These are phyloP conservation scores for Emydocephalus ijimae DNA, from an alignment of 2,113 vertebrate genomes.

Conservation along the genomic window DNA sequence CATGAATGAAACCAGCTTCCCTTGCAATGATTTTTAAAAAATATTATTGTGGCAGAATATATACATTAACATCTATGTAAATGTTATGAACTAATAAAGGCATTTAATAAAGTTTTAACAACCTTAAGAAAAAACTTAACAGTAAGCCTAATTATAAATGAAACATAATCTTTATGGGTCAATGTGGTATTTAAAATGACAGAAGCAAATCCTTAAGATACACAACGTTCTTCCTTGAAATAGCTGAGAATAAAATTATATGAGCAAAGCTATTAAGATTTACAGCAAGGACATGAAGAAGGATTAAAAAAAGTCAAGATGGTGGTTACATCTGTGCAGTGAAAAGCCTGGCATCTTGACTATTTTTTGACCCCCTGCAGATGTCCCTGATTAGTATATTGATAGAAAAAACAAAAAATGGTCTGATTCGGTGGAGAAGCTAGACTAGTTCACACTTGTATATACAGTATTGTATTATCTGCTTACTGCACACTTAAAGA, in stretches of 20 bases:
- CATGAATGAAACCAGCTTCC: neutral
- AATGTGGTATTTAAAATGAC: neutral
- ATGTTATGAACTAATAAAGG: no score
- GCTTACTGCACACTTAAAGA: neutral
- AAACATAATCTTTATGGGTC: neutral
- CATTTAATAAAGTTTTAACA: no score
- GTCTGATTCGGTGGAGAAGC: neutral
- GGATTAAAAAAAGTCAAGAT: neutral
- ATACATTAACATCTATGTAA: no score
- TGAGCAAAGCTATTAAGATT: neutral
- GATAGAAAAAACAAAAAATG: neutral
- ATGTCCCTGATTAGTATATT: neutral
- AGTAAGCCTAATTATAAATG: neutral
- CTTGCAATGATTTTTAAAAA: neutral
- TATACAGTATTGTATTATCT: neutral
- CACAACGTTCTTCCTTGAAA: neutral
- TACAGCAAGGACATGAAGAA: neutral
- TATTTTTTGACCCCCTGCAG: neutral
- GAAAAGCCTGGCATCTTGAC: neutral
- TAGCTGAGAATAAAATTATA: neutral
- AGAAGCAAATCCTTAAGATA: neutral
- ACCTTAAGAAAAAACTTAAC: no score
- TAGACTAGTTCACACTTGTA: neutral
- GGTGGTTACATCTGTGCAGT: neutral
- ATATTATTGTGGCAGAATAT: neutral